phyloP scores from a whole-genome alignment of 2,113 vertebrate species.

The Asarcornis scutulata region DNA sequence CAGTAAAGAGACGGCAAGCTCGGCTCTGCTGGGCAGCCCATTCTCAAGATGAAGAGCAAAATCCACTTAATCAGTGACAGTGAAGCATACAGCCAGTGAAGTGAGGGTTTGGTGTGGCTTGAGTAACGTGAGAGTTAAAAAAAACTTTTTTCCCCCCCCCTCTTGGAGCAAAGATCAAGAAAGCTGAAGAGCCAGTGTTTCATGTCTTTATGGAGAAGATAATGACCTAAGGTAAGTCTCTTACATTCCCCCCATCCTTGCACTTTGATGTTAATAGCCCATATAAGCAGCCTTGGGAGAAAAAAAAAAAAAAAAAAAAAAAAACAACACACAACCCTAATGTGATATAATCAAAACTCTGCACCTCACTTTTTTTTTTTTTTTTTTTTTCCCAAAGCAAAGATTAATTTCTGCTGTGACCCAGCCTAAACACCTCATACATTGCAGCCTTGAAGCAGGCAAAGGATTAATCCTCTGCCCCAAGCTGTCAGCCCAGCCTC shows the following conservation, averaged over 20 bases:
- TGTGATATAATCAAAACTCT: background rate
- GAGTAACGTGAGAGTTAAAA: background rate
- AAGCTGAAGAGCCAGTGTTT: constrained; percentile 34
- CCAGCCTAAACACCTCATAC: background rate
- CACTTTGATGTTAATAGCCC: constrained; percentile 39
- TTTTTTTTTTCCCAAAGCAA: constrained; percentile 18
- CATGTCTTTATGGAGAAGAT: background rate
- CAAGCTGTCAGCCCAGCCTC: background rate
- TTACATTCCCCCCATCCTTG: background rate
- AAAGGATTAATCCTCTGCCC: background rate
- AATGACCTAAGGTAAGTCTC: background rate
- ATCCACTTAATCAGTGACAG: background rate
- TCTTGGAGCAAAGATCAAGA: background rate
- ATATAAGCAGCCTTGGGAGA: background rate
- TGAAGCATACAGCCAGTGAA: background rate
- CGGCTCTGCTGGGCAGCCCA: background rate
- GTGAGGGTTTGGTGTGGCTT: background rate
- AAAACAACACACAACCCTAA: background rate
- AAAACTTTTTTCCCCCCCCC: background rate
- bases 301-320: background rate
- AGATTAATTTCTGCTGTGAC: constrained; percentile 20
- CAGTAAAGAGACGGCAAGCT: background rate
- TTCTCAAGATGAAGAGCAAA: background rate
- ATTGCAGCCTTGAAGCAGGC: background rate
- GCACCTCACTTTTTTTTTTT: constrained; percentile 34